phyloP scores from a whole-genome alignment of 1,140 invertebrate species.

The Planococcus citri region DNA sequence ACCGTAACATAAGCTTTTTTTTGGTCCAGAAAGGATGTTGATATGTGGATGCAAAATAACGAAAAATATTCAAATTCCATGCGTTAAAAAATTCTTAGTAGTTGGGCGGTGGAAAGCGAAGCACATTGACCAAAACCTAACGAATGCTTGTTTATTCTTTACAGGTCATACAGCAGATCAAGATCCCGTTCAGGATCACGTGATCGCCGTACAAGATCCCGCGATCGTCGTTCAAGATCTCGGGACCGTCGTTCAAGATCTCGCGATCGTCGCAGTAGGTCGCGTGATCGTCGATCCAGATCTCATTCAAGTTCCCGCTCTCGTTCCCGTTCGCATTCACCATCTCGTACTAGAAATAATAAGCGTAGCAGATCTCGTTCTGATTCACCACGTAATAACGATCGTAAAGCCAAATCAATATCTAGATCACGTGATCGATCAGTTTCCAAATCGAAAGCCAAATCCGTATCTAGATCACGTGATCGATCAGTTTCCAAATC shows the following conservation, averaged over 20 bases:
- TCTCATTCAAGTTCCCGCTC: neutral
- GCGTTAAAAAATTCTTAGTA: no score
- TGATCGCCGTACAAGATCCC: neutral
- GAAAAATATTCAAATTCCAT: no score
- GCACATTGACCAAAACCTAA: no score
- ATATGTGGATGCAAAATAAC: no score
- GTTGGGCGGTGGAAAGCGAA: no score
- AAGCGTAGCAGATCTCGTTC: conserved; percentile 12
- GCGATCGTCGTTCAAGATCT: neutral
- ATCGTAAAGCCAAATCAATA: neutral
- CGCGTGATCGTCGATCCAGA: neutral
- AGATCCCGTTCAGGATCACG: conserved; percentile 3
- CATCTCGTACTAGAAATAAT: conserved; percentile 1
- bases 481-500: neutral
- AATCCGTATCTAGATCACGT: neutral
- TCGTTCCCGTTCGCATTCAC: conserved; percentile 2
- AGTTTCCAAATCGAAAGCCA: no score
- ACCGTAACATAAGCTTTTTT: no score
- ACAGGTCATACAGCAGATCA: conserved; percentile 3
- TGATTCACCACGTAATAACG: neutral
- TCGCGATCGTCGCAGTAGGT: neutral
- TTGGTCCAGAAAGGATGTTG: no score
- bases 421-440: neutral
- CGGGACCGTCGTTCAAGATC: neutral
- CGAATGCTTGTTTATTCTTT: neutral